These are phyloP conservation scores for Bradysia coprophila DNA, from an alignment of 1,140 invertebrate species.

Conservation along the genomic window DNA sequence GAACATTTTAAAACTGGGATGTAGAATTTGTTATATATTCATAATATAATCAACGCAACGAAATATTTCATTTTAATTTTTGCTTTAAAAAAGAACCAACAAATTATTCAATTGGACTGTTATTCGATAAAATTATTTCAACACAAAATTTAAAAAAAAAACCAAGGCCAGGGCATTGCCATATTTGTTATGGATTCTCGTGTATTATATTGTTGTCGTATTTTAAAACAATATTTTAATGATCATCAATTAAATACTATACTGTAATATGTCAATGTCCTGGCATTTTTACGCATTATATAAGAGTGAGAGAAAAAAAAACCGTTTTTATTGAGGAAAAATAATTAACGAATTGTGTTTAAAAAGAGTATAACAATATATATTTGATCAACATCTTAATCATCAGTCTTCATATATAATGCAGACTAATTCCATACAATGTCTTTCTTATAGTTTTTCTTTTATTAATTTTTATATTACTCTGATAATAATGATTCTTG, in stretches of 20 bases:
- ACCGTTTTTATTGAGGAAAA: not conserved
- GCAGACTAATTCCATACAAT: not conserved
- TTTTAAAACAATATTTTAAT: not conserved
- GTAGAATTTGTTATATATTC: no score
- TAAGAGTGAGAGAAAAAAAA: not conserved
- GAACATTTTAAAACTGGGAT: no score
- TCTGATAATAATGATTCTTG: no score
- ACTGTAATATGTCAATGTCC: constrained; percentile 44
- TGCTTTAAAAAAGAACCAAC: no score
- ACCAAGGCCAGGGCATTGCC: constrained; percentile 24
- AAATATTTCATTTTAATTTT: no score
- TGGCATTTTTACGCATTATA: constrained; percentile 23
- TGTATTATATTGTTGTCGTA: not conserved
- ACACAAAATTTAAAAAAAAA: no score
- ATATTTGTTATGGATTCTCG: constrained; percentile 3
- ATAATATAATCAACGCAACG: no score
- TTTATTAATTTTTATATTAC: no score
- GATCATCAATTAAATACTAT: not conserved
- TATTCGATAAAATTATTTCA: no score
- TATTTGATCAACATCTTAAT: not conserved
- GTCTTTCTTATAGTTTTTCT: not conserved
- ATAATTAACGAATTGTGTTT: not conserved
- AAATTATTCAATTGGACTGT: no score
- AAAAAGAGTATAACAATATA: not conserved
- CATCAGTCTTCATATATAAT: not conserved